Conservation (phyloP, 2,888 invertebrate genomes). For the Peribatodes rhomboidaria region DNA sequence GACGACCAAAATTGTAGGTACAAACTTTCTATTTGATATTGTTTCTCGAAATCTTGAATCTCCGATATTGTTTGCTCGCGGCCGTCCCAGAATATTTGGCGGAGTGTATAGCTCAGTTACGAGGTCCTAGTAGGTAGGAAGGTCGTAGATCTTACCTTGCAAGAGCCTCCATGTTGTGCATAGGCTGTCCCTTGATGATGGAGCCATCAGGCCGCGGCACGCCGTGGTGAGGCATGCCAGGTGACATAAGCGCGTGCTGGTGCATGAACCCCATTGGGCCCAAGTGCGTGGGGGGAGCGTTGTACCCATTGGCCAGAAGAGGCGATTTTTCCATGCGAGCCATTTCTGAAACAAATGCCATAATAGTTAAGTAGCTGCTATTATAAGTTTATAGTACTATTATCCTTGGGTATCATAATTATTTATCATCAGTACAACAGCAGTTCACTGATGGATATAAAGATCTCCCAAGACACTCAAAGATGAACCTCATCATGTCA, state of each 20-base stretch:
- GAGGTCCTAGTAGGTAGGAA: neutral
- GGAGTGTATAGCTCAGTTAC: neutral
- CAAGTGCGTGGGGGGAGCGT: conserved; percentile 96
- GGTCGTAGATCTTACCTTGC: conserved; percentile 88
- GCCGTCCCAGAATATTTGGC: neutral
- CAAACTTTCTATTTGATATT: no score
- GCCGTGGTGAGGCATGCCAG: conserved; percentile 94
- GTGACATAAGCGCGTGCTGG: conserved; percentile 95
- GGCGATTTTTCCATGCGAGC: conserved; percentile 97
- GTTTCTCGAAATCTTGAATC: no score
- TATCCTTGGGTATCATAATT: neutral
- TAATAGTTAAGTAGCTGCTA: neutral
- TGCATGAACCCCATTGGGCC: conserved; percentile 98
- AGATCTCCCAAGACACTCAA: no score
- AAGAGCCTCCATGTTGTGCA: conserved; percentile 96
- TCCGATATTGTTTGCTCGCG: no score
- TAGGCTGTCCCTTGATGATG: conserved; percentile 93
- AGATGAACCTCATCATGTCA: no score
- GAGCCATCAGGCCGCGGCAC: conserved; percentile 94
- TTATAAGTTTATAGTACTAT: neutral
- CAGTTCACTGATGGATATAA: no score
- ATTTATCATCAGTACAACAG: neutral
- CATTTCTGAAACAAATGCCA: conserved; percentile 88
- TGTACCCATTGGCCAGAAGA: conserved; percentile 96
- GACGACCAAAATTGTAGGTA: no score